Evolutionary conservation across 2,797 vertebrate species (phyloP), one percentile per base, ranked within the genome.

Genomic region (Hoplostethus mediterraneus): DNA sequence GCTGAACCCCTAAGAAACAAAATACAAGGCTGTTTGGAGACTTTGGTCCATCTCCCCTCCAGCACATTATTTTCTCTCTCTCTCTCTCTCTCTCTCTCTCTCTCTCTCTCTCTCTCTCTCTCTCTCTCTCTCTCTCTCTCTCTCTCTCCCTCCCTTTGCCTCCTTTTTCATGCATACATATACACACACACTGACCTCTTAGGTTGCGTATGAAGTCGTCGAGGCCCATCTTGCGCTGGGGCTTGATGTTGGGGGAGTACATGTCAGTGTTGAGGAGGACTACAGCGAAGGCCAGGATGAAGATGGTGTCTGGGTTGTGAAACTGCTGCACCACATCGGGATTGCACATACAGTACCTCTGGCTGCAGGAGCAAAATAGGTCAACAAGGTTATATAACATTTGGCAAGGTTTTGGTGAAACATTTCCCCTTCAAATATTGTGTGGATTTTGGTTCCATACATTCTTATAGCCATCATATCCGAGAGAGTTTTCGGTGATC

Each of bases 201-300:
- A 99, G 94, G 87, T 99, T 99, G 71, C 98, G 96, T 86, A 99
- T 99, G 82, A 99, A 99, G 89, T 99, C 98, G 68, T 99, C 98
- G 10, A 99, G 95, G 92, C 97, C 97, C 98, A 99, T 99, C 94
- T 99, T 99, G 80, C 98, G 96, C 88, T 99, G 97, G 0, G 98
- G 98, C 86, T 99, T 99, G 89, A 99, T 99, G 93, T 98, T 99
- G 74, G 98, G 98, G 11, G 97, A 99, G 91, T 99, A 99, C 98
- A 99, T 99, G 91, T 99, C 98, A 0, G 98, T 99, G 94, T 99
- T 99, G 90, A 99, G 97, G 4, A 99, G 96, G 84, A 99, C 97
- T 84, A 99, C 96, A 48, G 98, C 98, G 0, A 99, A 99, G 83
- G 98, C 98, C 92, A 99, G 86, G 92, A 99, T 99, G 94, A 99